phyloP scores from a whole-genome alignment of 2,113 vertebrate species.

The Stegostoma tigrinum region DNA sequence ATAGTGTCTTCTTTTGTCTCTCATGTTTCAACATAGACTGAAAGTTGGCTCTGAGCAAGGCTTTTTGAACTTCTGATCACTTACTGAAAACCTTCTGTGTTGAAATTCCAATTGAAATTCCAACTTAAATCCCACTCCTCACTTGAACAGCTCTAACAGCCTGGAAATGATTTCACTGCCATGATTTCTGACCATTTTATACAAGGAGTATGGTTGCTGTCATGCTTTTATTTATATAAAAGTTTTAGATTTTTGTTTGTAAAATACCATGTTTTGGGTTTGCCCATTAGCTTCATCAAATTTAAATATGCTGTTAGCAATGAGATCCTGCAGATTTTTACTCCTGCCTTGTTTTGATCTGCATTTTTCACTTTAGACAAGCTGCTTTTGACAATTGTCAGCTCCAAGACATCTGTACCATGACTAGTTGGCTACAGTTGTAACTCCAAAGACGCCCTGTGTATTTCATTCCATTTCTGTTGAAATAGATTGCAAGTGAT shows the following conservation, averaged over 20 bases:
- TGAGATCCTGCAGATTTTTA: not conserved
- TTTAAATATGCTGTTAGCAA: not conserved
- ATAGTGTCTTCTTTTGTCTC: not conserved
- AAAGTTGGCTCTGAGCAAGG: not conserved
- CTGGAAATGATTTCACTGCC: not conserved
- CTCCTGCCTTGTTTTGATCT: not conserved
- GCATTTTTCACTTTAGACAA: not conserved
- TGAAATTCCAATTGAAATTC: not conserved
- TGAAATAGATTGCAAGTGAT: not conserved
- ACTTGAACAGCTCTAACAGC: not conserved
- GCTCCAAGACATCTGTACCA: not conserved
- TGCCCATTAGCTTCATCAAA: not conserved
- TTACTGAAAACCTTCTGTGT: not conserved
- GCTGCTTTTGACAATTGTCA: not conserved
- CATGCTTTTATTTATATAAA: not conserved
- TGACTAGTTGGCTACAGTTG: not conserved
- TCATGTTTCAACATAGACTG: not conserved
- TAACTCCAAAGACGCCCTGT: not conserved
- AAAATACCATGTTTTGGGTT: not conserved
- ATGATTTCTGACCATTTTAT: not conserved
- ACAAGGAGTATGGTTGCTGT: not conserved
- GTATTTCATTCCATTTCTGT: not conserved
- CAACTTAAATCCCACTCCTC: not conserved
- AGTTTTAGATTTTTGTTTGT: not conserved
- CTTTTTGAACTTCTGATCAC: not conserved